phyloP scores from a whole-genome alignment of 1,140 invertebrate species.

The Drosophila azteca region DNA sequence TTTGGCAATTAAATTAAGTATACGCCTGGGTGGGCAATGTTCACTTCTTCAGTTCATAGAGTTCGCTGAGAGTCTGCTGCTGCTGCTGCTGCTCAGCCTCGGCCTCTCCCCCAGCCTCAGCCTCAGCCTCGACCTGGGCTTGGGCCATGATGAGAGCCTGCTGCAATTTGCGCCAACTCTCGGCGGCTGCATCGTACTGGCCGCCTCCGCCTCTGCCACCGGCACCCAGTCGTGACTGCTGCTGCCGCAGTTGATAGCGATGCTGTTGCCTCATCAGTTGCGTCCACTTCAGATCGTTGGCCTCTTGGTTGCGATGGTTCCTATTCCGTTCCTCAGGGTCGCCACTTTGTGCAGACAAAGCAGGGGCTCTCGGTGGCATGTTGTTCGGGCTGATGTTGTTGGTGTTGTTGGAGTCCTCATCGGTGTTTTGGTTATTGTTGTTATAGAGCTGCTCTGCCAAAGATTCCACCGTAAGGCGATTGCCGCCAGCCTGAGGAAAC shows the following conservation, averaged over 20 bases:
- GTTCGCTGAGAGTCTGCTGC: constrained; percentile 39
- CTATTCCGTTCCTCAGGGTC: constrained; percentile 2
- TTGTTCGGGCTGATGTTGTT: constrained; percentile 31
- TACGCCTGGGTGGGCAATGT: constrained; percentile 9
- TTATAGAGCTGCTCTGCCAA: constrained; percentile 56
- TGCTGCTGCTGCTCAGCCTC: constrained; percentile 54
- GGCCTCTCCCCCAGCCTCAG: constrained; percentile 51
- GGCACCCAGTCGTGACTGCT: constrained; percentile 27
- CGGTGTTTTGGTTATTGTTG: constrained; percentile 41
- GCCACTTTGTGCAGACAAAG: constrained; percentile 1
- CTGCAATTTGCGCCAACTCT: constrained; percentile 71
- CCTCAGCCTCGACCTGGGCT: constrained; percentile 30
- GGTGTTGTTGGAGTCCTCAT: constrained; percentile 41
- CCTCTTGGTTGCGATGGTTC: constrained; percentile 11
- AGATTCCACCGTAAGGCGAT: constrained; percentile 35
- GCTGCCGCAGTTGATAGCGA: constrained; percentile 44
- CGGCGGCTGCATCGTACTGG: constrained; percentile 57
- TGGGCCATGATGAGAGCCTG: constrained; percentile 32
- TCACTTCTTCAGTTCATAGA: constrained; percentile 67
- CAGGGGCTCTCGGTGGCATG: constrained; percentile 20
- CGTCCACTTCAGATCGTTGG: constrained; percentile 49
- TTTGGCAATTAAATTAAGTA: constrained; percentile 42
- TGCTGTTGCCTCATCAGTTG: constrained; percentile 61
- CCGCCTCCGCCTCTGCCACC: constrained; percentile 15
- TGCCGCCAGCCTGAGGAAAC: constrained; percentile 24